Evolutionary conservation across 2,797 vertebrate species (phyloP).

Genomic region (Urophycis tenuis): DNA sequence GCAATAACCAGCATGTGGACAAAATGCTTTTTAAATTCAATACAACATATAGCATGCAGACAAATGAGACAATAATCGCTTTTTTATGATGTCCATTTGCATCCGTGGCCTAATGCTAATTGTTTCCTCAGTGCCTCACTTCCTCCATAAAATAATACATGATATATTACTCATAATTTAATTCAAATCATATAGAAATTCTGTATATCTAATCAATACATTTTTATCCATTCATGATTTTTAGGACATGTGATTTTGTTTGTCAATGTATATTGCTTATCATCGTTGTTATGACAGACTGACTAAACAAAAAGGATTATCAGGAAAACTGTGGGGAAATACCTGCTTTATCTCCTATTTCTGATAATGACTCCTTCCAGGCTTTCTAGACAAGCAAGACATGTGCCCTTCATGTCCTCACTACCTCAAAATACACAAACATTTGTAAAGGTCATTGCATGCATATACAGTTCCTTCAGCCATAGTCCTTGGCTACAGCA

Average conservation of each 20-base stretch:
- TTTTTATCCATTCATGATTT: neutral
- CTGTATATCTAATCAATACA: neutral
- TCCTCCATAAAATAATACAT: neutral
- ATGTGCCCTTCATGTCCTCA: neutral
- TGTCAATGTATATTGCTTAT: neutral
- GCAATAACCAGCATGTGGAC: neutral
- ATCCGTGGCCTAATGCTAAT: neutral
- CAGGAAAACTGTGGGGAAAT: neutral
- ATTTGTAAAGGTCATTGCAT: neutral
- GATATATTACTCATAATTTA: neutral
- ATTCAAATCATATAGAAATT: neutral
- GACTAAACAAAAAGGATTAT: neutral
- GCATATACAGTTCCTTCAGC: neutral
- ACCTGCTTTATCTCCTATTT: neutral
- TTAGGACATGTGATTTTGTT: neutral
- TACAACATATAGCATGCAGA: neutral
- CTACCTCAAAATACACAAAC: neutral
- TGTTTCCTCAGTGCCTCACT: neutral
- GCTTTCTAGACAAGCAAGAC: neutral
- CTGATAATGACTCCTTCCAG: neutral
- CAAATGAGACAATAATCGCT: neutral
- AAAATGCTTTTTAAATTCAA: neutral
- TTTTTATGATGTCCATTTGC: neutral
- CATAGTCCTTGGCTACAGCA: neutral
- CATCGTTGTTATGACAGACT: neutral